phyloP scores from a whole-genome alignment of 2,113 vertebrate species.

The Bucco capensis region DNA sequence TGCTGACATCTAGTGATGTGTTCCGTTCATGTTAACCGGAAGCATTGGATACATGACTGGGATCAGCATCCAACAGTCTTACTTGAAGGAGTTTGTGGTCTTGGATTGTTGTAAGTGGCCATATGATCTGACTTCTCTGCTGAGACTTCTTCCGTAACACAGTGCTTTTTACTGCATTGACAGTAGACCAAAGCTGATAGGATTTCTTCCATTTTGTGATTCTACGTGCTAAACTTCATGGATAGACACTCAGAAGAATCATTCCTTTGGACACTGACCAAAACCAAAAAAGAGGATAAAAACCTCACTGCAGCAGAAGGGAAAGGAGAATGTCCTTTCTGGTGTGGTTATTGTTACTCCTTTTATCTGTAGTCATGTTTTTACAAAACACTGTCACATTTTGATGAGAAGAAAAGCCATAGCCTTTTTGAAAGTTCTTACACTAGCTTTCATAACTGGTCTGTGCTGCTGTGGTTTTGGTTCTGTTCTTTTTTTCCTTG shows the following conservation, averaged over 20 bases:
- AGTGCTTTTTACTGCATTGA: not conserved
- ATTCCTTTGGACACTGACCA: not conserved
- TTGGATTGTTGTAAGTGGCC: not conserved
- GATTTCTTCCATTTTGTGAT: not conserved
- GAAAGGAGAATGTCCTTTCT: not conserved
- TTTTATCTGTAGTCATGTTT: not conserved
- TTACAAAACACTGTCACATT: not conserved
- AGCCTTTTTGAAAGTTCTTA: not conserved
- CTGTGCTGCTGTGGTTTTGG: not conserved
- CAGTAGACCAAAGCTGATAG: not conserved
- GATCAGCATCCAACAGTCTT: slow-evolving; percentile 24
- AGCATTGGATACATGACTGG: not conserved
- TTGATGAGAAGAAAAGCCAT: not conserved
- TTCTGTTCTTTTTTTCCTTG: not conserved
- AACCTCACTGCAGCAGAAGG: not conserved
- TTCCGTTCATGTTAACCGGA: not conserved
- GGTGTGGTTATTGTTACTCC: not conserved
- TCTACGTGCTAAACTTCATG: not conserved
- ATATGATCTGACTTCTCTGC: slow-evolving; percentile 37
- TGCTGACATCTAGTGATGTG: slow-evolving; percentile 41
- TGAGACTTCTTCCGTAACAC: slow-evolving; percentile 13
- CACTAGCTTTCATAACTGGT: not conserved
- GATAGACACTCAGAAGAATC: not conserved
- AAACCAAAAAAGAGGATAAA: not conserved
- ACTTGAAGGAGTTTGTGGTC: slow-evolving; percentile 17